Percentiles rank a stretch among this genome's conserved stretches.
These are phyloP conservation scores for Gopherus evgoodei DNA, from an alignment of 2,113 vertebrate species.

Conservation along the genomic window DNA sequence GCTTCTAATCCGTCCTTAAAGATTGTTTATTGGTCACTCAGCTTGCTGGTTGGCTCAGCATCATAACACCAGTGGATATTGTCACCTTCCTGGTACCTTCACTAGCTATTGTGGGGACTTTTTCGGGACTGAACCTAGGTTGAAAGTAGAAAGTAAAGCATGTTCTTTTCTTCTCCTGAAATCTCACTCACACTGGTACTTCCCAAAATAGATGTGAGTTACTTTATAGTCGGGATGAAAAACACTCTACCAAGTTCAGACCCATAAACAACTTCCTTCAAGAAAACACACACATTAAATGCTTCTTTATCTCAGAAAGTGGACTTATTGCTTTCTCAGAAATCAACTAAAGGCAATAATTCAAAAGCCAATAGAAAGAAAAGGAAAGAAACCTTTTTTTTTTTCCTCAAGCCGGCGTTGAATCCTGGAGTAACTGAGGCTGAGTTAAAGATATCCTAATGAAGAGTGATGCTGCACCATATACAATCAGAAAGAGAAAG, in stretches of 20 bases:
- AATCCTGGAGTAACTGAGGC: conserved; percentile 6
- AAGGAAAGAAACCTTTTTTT: neutral
- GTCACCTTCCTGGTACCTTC: neutral
- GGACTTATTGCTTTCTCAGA: neutral
- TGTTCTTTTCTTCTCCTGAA: neutral
- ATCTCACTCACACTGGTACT: fast-evolving
- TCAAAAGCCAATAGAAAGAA: neutral
- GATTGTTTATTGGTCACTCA: too few relatives aligned
- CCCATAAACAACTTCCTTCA: neutral
- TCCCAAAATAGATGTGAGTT: neutral
- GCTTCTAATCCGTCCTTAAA: too few relatives aligned
- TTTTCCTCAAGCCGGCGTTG: conserved; percentile 10
- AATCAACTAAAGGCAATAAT: conserved; percentile 19
- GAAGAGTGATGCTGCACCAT: conserved; percentile 48
- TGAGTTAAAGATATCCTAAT: conserved; percentile 51
- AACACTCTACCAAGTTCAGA: neutral
- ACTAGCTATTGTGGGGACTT: neutral
- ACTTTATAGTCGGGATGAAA: neutral
- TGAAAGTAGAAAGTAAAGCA: neutral
- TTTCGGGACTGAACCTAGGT: neutral
- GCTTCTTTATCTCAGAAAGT: neutral
- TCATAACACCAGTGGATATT: neutral
- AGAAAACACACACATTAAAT: conserved; percentile 8
- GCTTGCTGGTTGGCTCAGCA: too few relatives aligned
- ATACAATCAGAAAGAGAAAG: conserved; percentile 53